Evolutionary conservation across 2,113 vertebrate species (phyloP).

Genomic region (Pangasianodon gigas): DNA sequence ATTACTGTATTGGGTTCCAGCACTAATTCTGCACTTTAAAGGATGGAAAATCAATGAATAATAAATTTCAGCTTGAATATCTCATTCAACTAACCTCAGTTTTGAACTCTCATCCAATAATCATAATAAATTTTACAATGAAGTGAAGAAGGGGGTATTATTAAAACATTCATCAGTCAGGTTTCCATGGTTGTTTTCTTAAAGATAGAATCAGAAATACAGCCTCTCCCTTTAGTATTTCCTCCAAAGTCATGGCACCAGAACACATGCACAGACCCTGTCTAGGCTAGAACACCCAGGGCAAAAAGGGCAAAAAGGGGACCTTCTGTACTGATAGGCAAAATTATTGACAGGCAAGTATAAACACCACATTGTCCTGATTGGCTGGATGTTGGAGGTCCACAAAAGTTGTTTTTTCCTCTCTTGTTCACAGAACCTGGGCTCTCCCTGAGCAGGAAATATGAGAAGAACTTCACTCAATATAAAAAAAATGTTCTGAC

Average conservation of each 20-base stretch:
- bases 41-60: not conserved
- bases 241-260: not conserved
- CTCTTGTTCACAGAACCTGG: not conserved
- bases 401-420: not conserved
- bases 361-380: not conserved
- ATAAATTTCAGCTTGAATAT: not conserved
- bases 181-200: not conserved
- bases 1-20: not conserved
- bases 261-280: not conserved
- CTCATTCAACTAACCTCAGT: not conserved
- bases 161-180: not conserved
- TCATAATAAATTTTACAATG: not conserved
- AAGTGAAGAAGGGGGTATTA: not conserved
- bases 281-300: not conserved
- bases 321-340: not conserved
- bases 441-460: not conserved
- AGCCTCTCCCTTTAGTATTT: not conserved
- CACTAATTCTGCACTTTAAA: constrained; percentile 35
- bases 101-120: not conserved
- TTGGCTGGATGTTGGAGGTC: not conserved
- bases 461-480: not conserved
- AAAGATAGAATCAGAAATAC: not conserved
- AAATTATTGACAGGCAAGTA: not conserved
- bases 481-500: not conserved
- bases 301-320: not conserved